Evolutionary conservation across 2,888 invertebrate genomes (phyloP), one percentile per base, ranked within the genome.

Genomic region (Coelopa pilipes): DNA sequence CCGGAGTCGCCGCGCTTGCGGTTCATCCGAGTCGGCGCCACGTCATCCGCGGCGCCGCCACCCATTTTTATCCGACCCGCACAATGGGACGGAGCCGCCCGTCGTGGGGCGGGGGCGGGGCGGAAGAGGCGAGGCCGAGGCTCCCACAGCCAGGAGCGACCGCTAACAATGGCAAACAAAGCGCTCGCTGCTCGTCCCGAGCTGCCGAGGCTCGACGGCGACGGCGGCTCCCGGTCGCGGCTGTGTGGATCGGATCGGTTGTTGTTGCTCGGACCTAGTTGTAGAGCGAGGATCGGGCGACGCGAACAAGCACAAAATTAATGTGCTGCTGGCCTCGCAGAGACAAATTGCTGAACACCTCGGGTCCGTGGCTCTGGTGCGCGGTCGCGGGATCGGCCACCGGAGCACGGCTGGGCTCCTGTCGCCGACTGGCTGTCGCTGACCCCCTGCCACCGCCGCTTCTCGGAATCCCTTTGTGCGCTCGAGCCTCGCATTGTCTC

Each of bases 341-440:
- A 78, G 79, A 80, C 80, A 80, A 80, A 80, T 80, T 80, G 78
- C 78, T 78, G 79, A 79, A 79, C 79, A 80, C 80, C 78, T 60
- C 50, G 13, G 49, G 10, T 9, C 15, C 53, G 53, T 21, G 10
- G 50, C 19, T 50, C 15, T 21, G 50, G 50, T 21, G 15, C n/a
- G 21, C 15, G 67, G 34, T 67, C 17, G 46, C 17, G 15, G 2
- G 34, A 34, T 15, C 1, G 11, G 17, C 12, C 15, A 34, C n/a
- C 13, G 34, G 15, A 53, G 15, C 19, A 21, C 19, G n/a, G 24
- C n/a, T 24, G 15, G 4, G 68, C 59, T 15, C 21, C 62, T 62
- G 19, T n/a, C n/a, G n/a, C n/a, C n/a, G n/a, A n/a, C n/a, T n/a
- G n/a, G n/a, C n/a, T n/a, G n/a, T n/a, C n/a, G n/a, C n/a, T n/a